A percentile compares a stretch with the other conserved stretches of the same genome.
phyloP scores from a whole-genome alignment of 2,797 vertebrate species.

The Vireo griseus region DNA sequence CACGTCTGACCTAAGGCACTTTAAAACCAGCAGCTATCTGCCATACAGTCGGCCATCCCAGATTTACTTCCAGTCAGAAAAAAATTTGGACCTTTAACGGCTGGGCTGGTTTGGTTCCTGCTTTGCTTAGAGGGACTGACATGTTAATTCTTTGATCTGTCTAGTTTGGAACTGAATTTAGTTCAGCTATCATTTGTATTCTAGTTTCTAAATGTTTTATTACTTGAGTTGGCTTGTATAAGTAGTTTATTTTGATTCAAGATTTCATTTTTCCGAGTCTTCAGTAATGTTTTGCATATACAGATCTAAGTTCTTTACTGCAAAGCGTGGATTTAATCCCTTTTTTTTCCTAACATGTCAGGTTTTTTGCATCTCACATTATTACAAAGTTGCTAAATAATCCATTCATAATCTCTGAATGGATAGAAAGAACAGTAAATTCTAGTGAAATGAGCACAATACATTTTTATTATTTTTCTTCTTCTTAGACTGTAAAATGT shows the following conservation, averaged over 20 bases:
- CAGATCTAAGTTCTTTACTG: neutral
- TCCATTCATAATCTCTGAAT: neutral
- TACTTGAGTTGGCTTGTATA: neutral
- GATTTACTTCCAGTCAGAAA: slow-evolving; percentile 37
- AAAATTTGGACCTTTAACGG: slow-evolving; percentile 21
- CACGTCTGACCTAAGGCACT: slow-evolving; percentile 70
- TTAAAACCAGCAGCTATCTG: slow-evolving; percentile 50
- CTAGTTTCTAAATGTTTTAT: slow-evolving; percentile 31
- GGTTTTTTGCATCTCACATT: neutral
- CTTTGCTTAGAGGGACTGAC: slow-evolving; percentile 57
- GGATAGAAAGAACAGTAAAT: neutral
- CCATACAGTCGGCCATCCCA: neutral
- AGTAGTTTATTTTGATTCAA: slow-evolving; percentile 34
- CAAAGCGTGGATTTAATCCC: neutral
- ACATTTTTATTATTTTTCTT: slow-evolving; percentile 66
- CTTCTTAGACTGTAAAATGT: slow-evolving; percentile 66
- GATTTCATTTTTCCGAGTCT: slow-evolving; percentile 15
- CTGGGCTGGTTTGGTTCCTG: slow-evolving; percentile 26
- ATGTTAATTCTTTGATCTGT: slow-evolving; percentile 62
- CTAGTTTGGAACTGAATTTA: slow-evolving; percentile 31
- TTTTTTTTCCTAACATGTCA: neutral
- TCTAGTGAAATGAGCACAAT: slow-evolving; percentile 53
- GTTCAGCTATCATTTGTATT: slow-evolving; percentile 33
- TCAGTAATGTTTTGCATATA: slow-evolving; percentile 22
- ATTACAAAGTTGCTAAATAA: slow-evolving; percentile 40